Base-by-base conservation (phyloP, 1,140 invertebrate species). In the Octopus sinensis region DNA sequence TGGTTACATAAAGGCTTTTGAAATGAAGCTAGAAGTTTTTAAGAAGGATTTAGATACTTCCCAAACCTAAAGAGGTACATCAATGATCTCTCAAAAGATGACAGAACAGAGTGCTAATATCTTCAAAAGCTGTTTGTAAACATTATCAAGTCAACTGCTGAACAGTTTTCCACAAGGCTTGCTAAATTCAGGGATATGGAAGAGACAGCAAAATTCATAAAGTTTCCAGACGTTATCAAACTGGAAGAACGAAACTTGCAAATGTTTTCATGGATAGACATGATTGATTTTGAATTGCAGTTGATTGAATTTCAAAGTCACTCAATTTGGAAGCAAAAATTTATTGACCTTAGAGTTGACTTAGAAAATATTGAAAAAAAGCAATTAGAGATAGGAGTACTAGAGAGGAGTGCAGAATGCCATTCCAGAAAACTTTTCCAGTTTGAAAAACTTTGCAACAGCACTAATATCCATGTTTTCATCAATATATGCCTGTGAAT, bases 301-400 rank as follows among this genome's bases (percentile, higher is more conserved):
- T 68, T 68, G 62, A 68, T 13, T 68, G 62, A 68, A 13, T 3
- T 68, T 13, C 62, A 68, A 68, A 3, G 62, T n/a, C 1, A 3
- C 62, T 68, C 62, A 68, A 13, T 68, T 68, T 68, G 62, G 62
- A 68, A n/a, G 12, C 3, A 68, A n/a, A 68, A 68, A 68, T 68
- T 68, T 68, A n/a, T 68, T 68, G 62, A 68, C 62, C n/a, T 68
- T 13, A 68, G 62, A 68, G 62, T n/a, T 68, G 62, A 68, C 12
- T n/a, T 68, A 68, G 12, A 68, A 68, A 68, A 68, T 68, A 68
- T 68, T 68, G 62, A 68, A 68, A 68, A n/a, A 68, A n/a, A 68
- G 12, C 3, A 3, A n/a, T 68, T 68, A 68, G 62, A 13, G 1
- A 68, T n/a, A 13, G 62, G 62, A 68, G 12, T n/a, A 68, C 12